These are phyloP conservation scores for Cephalophus harveyi DNA, from an alignment of 2,113 vertebrate genomes.

Conservation along the genomic window DNA sequence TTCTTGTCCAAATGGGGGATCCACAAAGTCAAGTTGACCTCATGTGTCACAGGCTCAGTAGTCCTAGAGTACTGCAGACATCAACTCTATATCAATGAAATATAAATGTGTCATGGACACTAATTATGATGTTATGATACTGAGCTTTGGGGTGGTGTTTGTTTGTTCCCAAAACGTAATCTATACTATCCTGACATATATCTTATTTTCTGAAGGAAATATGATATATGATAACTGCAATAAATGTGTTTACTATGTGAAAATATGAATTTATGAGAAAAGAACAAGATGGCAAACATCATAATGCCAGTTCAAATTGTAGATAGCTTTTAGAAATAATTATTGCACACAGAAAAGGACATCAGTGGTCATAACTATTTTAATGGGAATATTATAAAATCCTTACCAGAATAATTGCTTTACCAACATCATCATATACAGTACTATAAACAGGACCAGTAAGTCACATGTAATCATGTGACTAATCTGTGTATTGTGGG, in stretches of 20 bases:
- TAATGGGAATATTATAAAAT: not conserved
- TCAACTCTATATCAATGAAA: not conserved
- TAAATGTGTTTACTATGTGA: not conserved
- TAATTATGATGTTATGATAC: not conserved
- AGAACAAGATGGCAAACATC: not conserved
- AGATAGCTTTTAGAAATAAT: not conserved
- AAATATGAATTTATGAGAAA: conserved; percentile 27
- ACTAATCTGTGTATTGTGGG: not conserved
- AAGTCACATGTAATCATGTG: not conserved
- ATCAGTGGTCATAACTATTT: not conserved
- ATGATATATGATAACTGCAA: not conserved
- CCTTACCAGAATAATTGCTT: not conserved
- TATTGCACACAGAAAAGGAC: not conserved
- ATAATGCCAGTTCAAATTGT: not conserved
- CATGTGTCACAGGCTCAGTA: not conserved
- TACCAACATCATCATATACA: not conserved
- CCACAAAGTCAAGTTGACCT: not conserved
- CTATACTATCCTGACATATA: not conserved
- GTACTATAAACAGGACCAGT: not conserved
- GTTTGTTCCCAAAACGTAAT: not conserved
- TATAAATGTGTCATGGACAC: not conserved
- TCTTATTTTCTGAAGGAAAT: not conserved
- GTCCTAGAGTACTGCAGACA: not conserved
- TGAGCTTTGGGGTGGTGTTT: not conserved
- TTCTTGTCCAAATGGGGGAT: not conserved